Base-by-base conservation (phyloP, 2,888 invertebrate species). In the Syritta pipiens region DNA sequence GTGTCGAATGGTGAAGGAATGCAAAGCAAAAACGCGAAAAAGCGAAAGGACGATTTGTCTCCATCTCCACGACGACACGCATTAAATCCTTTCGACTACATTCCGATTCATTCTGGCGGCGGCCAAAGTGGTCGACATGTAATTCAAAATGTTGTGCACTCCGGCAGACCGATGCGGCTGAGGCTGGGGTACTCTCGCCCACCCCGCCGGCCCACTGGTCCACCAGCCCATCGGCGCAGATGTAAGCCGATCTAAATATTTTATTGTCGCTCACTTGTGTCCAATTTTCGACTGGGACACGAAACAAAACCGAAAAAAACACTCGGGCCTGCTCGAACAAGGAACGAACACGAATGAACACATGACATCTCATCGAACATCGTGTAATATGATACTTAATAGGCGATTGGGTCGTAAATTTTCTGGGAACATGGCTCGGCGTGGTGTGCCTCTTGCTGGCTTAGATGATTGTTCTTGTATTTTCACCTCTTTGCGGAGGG, bases 361-460 rank as follows among this genome's bases (percentile, higher is more conserved):
- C 79, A 79, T 75, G 81, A 83, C 82, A 83, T 82, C 77, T 83
- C 83, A 83, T 83, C 82, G 82, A 77, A 83, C 83, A 83, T 81
- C 82, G 81, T 83, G 83, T 83, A 83, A 83, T 83, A 82, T 82
- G 82, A 83, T 83, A 83, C 83, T 82, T 83, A 82, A 83, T 83
- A 82, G 83, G 81, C 82, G 82, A 82, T 79, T 69, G 81, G 83
- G 81, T 83, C 83, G 81, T 83, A 83, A 83, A 83, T 83, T 83
- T 83, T 81, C 77, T 82, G 69, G 81, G 74, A 83, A 83, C 83
- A 82, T 81, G 83, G 72, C 40, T 79, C 49, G 72, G 62, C 14
- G 60, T 30, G 20, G n/a, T 35, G n/a, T n/a, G 46, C 10, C 20
- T 46, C 53, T 42, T 30, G 42, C 46, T 67, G 46, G 48, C 46